Percentiles rank a stretch among this genome's conserved stretches.
phyloP scores from a whole-genome alignment of 2,797 vertebrate species.

The Chaetophractus vellerosus region DNA sequence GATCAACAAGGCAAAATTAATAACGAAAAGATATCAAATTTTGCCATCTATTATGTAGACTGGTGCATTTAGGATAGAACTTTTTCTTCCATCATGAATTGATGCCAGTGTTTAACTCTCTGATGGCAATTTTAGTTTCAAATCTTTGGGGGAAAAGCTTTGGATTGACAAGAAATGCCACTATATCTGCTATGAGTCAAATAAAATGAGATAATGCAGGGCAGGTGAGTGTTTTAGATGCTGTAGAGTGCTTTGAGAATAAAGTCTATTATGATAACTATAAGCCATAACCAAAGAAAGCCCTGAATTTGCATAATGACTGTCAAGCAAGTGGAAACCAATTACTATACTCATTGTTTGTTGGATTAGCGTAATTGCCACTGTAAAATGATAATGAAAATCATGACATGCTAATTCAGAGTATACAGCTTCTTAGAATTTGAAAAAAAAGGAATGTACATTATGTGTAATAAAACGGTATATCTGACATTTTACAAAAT shows the following conservation, averaged over 20 bases:
- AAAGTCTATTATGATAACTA: not conserved
- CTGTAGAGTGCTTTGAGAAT: not conserved
- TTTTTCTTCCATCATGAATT: not conserved
- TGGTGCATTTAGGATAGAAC: not conserved
- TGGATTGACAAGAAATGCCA: not conserved
- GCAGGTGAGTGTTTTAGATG: not conserved
- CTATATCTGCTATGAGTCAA: not conserved
- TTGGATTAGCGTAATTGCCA: not conserved
- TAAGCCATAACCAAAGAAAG: not conserved
- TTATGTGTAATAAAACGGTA: not conserved
- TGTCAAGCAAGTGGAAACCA: not conserved
- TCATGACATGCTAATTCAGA: not conserved
- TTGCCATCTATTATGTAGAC: not conserved
- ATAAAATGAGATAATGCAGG: conserved; percentile 21
- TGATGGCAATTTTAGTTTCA: not conserved
- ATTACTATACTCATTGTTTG: not conserved
- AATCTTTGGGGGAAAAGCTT: not conserved
- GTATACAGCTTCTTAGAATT: not conserved
- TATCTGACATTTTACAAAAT: not conserved
- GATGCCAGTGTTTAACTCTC: not conserved
- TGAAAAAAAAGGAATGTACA: not conserved
- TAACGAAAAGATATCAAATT: not conserved
- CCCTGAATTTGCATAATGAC: not conserved
- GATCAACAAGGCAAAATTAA: not conserved
- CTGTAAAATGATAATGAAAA: not conserved